phyloP scores from a whole-genome alignment of 2,113 vertebrate species.

The Syngnathus typhle region DNA sequence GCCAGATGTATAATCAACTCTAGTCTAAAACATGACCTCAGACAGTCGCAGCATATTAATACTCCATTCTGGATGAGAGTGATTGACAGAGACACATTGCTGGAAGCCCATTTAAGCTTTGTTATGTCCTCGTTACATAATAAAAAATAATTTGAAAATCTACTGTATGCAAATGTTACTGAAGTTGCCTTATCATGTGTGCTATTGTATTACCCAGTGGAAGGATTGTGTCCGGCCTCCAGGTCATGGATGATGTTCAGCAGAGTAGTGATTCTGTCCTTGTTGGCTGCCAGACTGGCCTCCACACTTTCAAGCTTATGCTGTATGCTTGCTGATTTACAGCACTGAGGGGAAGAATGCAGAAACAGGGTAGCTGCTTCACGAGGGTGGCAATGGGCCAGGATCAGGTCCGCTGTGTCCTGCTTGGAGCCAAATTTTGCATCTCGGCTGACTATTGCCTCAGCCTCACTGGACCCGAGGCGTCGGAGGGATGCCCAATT shows the following conservation, averaged over 20 bases:
- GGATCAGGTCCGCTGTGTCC: constrained; percentile 30
- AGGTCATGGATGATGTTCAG: constrained; percentile 75
- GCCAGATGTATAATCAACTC: constrained; percentile 28
- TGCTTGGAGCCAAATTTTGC: constrained; percentile 16
- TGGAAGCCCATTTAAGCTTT: constrained; percentile 50
- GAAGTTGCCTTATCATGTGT: neutral
- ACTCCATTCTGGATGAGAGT: constrained; percentile 45
- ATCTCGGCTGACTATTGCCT: constrained; percentile 21
- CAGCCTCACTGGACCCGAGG: constrained; percentile 17
- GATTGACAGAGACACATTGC: constrained; percentile 59
- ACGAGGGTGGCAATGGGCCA: constrained; percentile 59
- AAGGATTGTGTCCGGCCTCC: constrained; percentile 61
- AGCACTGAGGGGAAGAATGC: constrained; percentile 50
- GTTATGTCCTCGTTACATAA: constrained; percentile 36
- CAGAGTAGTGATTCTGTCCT: constrained; percentile 66
- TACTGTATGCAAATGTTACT: too few species aligned
- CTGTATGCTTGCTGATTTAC: constrained; percentile 54
- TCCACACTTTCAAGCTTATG: constrained; percentile 65
- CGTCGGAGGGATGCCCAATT: constrained; percentile 15
- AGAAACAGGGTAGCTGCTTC: constrained; percentile 37
- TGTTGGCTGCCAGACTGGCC: constrained; percentile 69
- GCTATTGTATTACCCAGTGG: constrained; percentile 45
- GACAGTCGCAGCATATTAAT: constrained; percentile 54
- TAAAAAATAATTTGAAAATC: neutral
- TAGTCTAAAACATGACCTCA: constrained; percentile 57